Percentiles rank a stretch among this genome's conserved stretches.
phyloP scores from a whole-genome alignment of 2,797 vertebrate species.

The Cyprinodon diabolis region DNA sequence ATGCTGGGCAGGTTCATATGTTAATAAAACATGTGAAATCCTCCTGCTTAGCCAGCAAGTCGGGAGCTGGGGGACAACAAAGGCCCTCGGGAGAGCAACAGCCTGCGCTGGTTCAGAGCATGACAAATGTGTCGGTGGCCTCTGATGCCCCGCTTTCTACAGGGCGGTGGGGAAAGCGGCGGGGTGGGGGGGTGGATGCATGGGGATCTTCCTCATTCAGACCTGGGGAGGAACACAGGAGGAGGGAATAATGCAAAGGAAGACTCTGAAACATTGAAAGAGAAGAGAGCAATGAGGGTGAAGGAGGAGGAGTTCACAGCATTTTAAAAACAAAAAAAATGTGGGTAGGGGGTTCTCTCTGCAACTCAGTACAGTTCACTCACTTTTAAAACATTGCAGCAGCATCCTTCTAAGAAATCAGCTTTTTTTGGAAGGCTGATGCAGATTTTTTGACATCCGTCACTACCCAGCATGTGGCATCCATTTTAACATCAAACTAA shows the following conservation, averaged over 20 bases:
- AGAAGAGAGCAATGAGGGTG: conserved; percentile 63
- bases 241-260: conserved; percentile 77
- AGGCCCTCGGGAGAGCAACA: conserved; percentile 80
- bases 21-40: conserved; percentile 85
- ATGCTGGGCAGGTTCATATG: conserved; percentile 81
- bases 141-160: conserved; percentile 59
- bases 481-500: too few species aligned
- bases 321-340: conserved; percentile 72
- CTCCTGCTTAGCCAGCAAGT: conserved; percentile 87
- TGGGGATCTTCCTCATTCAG: conserved; percentile 52
- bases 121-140: conserved; percentile 84
- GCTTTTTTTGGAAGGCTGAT: too few species aligned
- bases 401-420: too few species aligned
- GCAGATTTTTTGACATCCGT: too few species aligned
- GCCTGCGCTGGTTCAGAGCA: conserved; percentile 78
- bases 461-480: too few species aligned
- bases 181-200: conserved; percentile 2
- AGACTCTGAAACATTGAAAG: conserved; percentile 71
- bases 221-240: conserved; percentile 55
- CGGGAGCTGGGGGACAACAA: conserved; percentile 80
- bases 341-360: too few species aligned
- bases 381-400: too few species aligned
- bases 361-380: not conserved
- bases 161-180: conserved; percentile 23
- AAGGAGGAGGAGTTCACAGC: conserved; percentile 72